These are phyloP conservation scores for Ochlodes sylvanus DNA, from an alignment of 2,888 invertebrate species.

Conservation along the genomic window DNA sequence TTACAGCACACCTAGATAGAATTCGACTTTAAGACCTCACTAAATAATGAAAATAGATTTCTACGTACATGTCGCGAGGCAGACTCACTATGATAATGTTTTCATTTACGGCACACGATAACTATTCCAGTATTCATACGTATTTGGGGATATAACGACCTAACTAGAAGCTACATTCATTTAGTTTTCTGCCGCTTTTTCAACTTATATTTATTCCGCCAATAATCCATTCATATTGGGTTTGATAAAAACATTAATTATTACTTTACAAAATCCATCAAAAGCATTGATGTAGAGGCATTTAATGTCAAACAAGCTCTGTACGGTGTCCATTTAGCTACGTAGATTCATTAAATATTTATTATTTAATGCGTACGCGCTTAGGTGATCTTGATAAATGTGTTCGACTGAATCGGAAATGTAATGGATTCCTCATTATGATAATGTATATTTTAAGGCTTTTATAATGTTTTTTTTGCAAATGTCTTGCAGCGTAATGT, in stretches of 20 bases:
- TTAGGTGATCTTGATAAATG: slow-evolving; percentile 59
- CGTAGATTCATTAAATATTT: slow-evolving; percentile 62
- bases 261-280: slow-evolving; percentile 37
- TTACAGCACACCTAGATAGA: slow-evolving; percentile 47
- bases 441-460: slow-evolving; percentile 45
- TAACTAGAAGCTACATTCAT: slow-evolving; percentile 21
- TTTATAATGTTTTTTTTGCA: slow-evolving; percentile 20
- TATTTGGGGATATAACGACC: slow-evolving; percentile 40
- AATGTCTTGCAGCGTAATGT: too few species aligned
- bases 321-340: slow-evolving; percentile 52
- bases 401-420: slow-evolving; percentile 47
- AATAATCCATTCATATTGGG: background rate
- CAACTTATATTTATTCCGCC: background rate
- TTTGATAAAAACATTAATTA: slow-evolving; percentile 42
- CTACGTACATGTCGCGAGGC: slow-evolving; percentile 41
- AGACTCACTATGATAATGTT: slow-evolving; percentile 42
- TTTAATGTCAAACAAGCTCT: slow-evolving; percentile 55
- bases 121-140: slow-evolving; percentile 29
- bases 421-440: slow-evolving; percentile 48
- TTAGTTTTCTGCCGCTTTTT: slow-evolving; percentile 35
- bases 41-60: slow-evolving; percentile 49
- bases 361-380: slow-evolving; percentile 54
- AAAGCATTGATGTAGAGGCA: slow-evolving; percentile 36
- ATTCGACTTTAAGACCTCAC: slow-evolving; percentile 42
- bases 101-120: slow-evolving; percentile 42